A percentile compares a stretch with the other conserved stretches of the same genome.
These are phyloP conservation scores for Gymnoscelis rufifasciata DNA, from an alignment of 2,888 invertebrate species.

Conservation along the genomic window DNA sequence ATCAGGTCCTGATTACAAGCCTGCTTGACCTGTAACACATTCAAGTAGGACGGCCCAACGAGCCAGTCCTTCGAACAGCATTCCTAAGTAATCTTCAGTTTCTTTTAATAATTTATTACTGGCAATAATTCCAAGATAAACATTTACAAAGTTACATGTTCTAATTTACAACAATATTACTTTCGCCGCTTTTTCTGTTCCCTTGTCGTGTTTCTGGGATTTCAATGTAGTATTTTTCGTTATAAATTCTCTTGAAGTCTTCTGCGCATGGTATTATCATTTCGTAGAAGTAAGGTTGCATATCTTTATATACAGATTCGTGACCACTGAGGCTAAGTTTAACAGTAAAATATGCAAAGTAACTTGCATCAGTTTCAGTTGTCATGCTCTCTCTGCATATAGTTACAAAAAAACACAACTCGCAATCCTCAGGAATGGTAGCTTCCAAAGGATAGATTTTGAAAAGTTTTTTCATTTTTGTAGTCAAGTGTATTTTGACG, in stretches of 20 bases:
- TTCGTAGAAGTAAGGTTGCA: constrained; percentile 60
- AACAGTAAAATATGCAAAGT: constrained; percentile 52
- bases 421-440: constrained; percentile 37
- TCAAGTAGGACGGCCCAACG: constrained; percentile 54
- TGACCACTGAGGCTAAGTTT: constrained; percentile 51
- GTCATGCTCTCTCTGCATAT: constrained; percentile 36
- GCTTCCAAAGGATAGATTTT: constrained; percentile 47
- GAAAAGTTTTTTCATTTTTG: constrained; percentile 55
- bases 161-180: neutral
- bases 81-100: constrained; percentile 39
- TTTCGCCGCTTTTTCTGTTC: too few species aligned
- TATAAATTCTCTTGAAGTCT: constrained; percentile 46
- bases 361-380: constrained; percentile 25
- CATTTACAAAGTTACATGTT: constrained; percentile 1
- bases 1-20: constrained; percentile 6
- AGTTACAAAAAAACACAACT: constrained; percentile 39
- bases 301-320: constrained; percentile 43
- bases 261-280: constrained; percentile 52
- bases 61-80: constrained; percentile 57
- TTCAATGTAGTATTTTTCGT: constrained; percentile 38
- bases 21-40: constrained; percentile 62
- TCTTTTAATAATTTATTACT: constrained; percentile 13
- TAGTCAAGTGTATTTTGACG: constrained; percentile 51
- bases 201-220: constrained; percentile 5
- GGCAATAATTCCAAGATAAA: neutral